phyloP scores from a whole-genome alignment of 2,888 invertebrate species.

The Gisinianus flammeolus region DNA sequence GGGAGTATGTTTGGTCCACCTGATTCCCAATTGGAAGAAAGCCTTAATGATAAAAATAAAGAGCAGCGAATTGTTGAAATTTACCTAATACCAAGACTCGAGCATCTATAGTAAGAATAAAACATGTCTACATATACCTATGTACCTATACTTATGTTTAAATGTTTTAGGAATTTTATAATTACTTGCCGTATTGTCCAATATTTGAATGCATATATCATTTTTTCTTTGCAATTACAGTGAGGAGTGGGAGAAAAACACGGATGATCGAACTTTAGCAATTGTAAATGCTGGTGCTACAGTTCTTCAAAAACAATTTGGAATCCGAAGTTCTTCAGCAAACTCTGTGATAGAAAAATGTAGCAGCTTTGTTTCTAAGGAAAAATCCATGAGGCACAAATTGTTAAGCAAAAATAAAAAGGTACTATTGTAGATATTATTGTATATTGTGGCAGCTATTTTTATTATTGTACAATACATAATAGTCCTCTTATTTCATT shows the following conservation, averaged over 20 bases:
- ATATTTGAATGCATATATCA: neutral
- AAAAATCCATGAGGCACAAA: conserved; percentile 75
- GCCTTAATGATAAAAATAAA: conserved; percentile 77
- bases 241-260: conserved; percentile 71
- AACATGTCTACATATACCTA: neutral
- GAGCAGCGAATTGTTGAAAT: conserved; percentile 78
- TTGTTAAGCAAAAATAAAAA: conserved; percentile 74
- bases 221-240: conserved; percentile 61
- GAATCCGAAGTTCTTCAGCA: conserved; percentile 68
- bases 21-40: conserved; percentile 78
- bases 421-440: too few relatives aligned
- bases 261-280: conserved; percentile 70
- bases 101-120: conserved; percentile 69
- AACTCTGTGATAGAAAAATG: conserved; percentile 73
- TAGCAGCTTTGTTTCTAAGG: conserved; percentile 83
- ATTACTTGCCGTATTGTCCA: too few relatives aligned
- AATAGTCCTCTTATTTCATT: too few relatives aligned
- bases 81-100: conserved; percentile 74
- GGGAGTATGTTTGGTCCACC: conserved; percentile 88
- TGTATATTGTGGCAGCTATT: too few relatives aligned
- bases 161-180: neutral
- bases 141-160: neutral
- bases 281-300: conserved; percentile 81
- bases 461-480: too few relatives aligned
- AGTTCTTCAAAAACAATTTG: conserved; percentile 77